Evolutionary conservation across 2,113 vertebrate species (phyloP).

Genomic region (Alligator mississippiensis): DNA sequence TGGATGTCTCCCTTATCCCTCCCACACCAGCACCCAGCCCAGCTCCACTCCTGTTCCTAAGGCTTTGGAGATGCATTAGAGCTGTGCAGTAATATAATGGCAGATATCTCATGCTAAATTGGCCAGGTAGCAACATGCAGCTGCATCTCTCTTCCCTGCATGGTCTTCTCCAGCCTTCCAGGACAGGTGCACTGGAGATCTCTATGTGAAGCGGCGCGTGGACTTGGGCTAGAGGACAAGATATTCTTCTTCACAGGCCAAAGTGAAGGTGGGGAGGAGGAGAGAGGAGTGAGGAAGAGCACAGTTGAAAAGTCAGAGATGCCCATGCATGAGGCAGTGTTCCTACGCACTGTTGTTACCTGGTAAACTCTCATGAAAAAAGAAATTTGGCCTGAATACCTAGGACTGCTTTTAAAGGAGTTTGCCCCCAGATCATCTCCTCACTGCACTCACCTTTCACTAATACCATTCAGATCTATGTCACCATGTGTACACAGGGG

Average conservation of each 20-base stretch:
- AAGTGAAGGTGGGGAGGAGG: background rate
- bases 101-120: background rate
- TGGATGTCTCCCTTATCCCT: background rate
- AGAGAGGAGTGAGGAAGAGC: background rate
- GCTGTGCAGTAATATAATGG: too few species aligned
- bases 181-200: background rate
- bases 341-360: background rate
- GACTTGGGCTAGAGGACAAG: background rate
- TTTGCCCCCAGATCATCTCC: background rate
- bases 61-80: background rate
- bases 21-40: background rate
- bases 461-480: background rate
- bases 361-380: background rate
- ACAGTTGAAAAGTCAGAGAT: background rate
- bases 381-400: too few species aligned
- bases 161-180: background rate
- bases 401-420: background rate
- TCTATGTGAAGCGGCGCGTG: background rate
- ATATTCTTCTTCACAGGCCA: background rate
- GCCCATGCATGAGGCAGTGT: background rate
- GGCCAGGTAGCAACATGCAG: background rate
- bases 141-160: rapidly evolving
- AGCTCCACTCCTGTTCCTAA: rapidly evolving
- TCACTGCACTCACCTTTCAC: background rate
- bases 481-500: too few species aligned